Evolutionary conservation across 2,888 invertebrate species (phyloP).

Genomic region (Xylota segnis): DNA sequence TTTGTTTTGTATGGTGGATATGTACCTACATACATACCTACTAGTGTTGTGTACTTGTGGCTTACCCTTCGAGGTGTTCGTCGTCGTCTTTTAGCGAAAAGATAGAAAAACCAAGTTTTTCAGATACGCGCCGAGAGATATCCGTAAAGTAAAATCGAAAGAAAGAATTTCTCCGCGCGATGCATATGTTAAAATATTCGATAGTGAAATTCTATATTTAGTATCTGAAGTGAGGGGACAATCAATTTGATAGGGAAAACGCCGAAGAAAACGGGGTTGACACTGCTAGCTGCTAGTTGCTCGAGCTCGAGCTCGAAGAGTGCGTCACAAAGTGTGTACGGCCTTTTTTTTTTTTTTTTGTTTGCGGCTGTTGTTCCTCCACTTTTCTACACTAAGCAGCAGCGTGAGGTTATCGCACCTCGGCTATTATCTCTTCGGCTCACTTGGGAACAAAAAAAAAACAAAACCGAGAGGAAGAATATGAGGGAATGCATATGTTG

Average conservation of each 20-base stretch:
- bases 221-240: conserved; percentile 39
- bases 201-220: conserved; percentile 65
- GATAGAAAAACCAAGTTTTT: conserved; percentile 28
- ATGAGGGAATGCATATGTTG: conserved; percentile 28
- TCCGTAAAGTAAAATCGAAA: conserved; percentile 46
- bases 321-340: conserved; percentile 28
- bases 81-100: conserved; percentile 34
- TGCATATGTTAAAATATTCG: conserved; percentile 55
- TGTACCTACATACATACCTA: too few relatives aligned
- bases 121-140: conserved; percentile 12
- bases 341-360: conserved; percentile 25
- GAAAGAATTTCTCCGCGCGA: conserved; percentile 46
- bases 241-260: conserved; percentile 43
- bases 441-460: conserved; percentile 19
- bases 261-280: conserved; percentile 45
- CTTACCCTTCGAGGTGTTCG: conserved; percentile 62
- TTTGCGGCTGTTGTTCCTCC: conserved; percentile 25
- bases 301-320: neutral
- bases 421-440: conserved; percentile 53
- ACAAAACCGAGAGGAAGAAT: neutral
- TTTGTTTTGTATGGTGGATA: conserved; percentile 1
- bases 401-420: conserved; percentile 70
- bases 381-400: conserved; percentile 37
- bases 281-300: conserved; percentile 5
- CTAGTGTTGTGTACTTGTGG: conserved; percentile 55